phyloP scores from a whole-genome alignment of 2,888 invertebrate species.

The Brachyopa scutellaris region DNA sequence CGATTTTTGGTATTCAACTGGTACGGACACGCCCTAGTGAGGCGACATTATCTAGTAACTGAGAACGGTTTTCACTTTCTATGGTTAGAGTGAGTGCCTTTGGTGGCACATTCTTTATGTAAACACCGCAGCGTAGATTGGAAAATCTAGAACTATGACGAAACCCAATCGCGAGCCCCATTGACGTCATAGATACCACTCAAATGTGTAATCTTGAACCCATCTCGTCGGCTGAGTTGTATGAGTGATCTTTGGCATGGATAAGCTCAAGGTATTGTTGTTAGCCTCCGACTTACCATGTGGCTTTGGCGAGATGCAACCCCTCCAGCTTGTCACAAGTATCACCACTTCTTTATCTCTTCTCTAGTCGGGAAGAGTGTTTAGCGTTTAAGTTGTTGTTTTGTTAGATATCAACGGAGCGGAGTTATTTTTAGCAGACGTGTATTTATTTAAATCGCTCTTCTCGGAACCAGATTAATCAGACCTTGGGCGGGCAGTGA shows the following conservation, averaged over 20 bases:
- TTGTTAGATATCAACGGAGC: slow-evolving; percentile 17
- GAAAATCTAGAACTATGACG: slow-evolving; percentile 45
- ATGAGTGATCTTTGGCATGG: neutral
- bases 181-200: slow-evolving; percentile 28
- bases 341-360: too few relatives aligned
- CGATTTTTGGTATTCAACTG: slow-evolving; percentile 20
- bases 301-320: neutral
- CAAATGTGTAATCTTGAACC: slow-evolving; percentile 12
- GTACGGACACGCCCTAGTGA: slow-evolving; percentile 63
- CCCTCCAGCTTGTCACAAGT: too few relatives aligned
- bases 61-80: slow-evolving; percentile 57
- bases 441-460: slow-evolving; percentile 54
- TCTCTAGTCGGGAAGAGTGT: too few relatives aligned
- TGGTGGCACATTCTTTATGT: slow-evolving; percentile 3
- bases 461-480: slow-evolving; percentile 64
- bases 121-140: neutral
- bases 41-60: slow-evolving; percentile 14
- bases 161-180: slow-evolving; percentile 2
- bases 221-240: neutral
- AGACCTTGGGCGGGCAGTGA: slow-evolving; percentile 48
- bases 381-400: slow-evolving; percentile 22
- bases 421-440: slow-evolving; percentile 34
- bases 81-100: neutral
- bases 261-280: neutral
- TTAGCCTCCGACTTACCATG: neutral